phyloP scores from a whole-genome alignment of 2,888 invertebrate genomes.

The Hypsopygia costalis region DNA sequence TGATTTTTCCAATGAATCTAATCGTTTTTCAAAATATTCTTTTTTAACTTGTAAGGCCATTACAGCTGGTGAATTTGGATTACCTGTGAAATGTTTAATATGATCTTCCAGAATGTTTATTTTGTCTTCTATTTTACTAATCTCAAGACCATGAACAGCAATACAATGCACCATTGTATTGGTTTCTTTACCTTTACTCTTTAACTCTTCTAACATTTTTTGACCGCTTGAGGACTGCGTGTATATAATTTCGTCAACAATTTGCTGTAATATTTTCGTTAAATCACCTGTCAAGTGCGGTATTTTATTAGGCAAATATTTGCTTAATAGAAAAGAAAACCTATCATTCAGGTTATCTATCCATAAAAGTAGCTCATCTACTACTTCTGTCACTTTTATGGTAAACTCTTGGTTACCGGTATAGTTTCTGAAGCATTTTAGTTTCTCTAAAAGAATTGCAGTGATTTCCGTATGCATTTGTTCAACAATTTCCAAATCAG shows the following conservation, averaged over 20 bases:
- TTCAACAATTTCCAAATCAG: constrained; percentile 65
- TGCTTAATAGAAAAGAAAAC: constrained; percentile 43
- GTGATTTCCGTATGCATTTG: constrained; percentile 62
- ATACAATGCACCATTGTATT: constrained; percentile 50
- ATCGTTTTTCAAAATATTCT: constrained; percentile 48
- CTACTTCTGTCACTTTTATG: constrained; percentile 33
- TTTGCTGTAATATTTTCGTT: constrained; percentile 56
- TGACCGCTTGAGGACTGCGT: constrained; percentile 32
- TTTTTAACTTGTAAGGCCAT: constrained; percentile 55
- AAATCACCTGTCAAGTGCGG: constrained; percentile 46
- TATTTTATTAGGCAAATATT: constrained; percentile 44
- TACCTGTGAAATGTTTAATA: constrained; percentile 46
- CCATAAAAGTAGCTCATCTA: constrained; percentile 56
- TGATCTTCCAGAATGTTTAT: constrained; percentile 51
- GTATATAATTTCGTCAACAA: constrained; percentile 47
- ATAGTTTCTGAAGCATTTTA: constrained; percentile 46
- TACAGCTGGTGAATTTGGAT: constrained; percentile 50
- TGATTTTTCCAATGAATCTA: constrained; percentile 50
- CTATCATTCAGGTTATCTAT: constrained; percentile 60
- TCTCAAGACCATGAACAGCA: constrained; percentile 51
- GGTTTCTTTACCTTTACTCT: constrained; percentile 44
- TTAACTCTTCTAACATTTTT: constrained; percentile 45
- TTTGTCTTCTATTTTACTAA: constrained; percentile 55
- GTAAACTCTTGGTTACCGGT: constrained; percentile 41
- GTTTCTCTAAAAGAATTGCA: constrained; percentile 39